phyloP scores from a whole-genome alignment of 2,888 invertebrate species.

The Noctua janthe region DNA sequence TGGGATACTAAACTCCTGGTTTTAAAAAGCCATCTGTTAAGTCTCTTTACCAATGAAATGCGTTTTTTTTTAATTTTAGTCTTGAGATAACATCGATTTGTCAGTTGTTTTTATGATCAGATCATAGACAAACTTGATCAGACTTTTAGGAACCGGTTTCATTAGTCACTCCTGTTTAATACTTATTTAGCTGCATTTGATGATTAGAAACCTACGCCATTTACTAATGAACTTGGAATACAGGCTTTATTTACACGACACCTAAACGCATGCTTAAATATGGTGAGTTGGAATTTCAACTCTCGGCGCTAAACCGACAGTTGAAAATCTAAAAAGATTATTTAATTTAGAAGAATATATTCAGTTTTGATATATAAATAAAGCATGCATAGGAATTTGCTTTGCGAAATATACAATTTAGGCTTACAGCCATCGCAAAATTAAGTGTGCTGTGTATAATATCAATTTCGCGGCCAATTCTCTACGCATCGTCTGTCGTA shows the following conservation, averaged over 20 bases:
- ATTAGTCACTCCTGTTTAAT: conserved; percentile 4
- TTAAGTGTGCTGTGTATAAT: conserved; percentile 37
- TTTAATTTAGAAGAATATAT: background rate
- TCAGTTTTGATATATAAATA: background rate
- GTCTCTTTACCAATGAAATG: background rate
- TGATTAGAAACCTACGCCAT: background rate
- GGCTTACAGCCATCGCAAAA: conserved; percentile 19
- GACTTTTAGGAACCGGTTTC: background rate
- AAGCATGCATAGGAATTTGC: conserved; percentile 6
- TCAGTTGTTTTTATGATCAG: background rate
- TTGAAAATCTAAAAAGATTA: background rate
- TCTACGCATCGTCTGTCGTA: conserved; percentile 33
- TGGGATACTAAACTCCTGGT: background rate
- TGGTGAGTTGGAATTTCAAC: background rate
- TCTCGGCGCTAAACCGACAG: background rate
- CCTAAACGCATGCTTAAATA: background rate
- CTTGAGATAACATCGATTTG: background rate
- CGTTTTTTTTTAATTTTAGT: background rate
- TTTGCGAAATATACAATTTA: conserved; percentile 27
- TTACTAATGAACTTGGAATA: background rate
- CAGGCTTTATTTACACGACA: background rate
- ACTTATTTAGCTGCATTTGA: conserved; percentile 2
- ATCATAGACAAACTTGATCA: background rate
- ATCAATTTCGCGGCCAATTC: conserved; percentile 51
- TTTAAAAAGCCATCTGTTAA: background rate